Evolutionary conservation across 2,113 vertebrate genomes (phyloP).

Genomic region (Aythya baeri): DNA sequence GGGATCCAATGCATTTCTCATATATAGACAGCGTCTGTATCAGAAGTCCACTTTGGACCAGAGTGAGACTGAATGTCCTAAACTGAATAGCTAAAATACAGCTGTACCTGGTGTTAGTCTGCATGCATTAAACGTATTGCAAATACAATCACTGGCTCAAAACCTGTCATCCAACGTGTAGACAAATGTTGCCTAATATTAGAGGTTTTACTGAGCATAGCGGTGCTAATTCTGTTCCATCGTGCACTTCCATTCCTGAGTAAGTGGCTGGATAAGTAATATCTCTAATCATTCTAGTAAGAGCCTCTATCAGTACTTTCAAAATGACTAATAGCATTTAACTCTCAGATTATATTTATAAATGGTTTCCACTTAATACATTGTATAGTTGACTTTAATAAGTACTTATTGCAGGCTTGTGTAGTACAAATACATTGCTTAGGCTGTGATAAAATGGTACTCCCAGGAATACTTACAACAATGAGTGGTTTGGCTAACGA

Average conservation of each 20-base stretch:
- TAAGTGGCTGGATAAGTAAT: background rate
- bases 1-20: background rate
- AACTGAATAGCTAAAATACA: background rate
- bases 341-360: conserved; percentile 6
- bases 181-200: accelerated
- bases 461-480: conserved; percentile 39
- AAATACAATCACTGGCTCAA: background rate
- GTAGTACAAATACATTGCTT: background rate
- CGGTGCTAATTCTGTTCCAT: background rate
- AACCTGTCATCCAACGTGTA: accelerated
- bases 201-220: background rate
- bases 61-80: too few relatives aligned
- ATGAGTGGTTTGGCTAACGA: conserved; percentile 43
- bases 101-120: background rate
- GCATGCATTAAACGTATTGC: accelerated
- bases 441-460: conserved; percentile 18
- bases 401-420: background rate
- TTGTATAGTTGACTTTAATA: conserved; percentile 16
- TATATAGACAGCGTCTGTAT: background rate
- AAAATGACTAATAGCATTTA: conserved; percentile 19
- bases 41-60: background rate
- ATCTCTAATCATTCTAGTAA: background rate
- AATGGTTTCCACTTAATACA: conserved; percentile 31
- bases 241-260: background rate
- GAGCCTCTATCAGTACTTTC: conserved; percentile 19